Evolutionary conservation across 2,888 invertebrate genomes (phyloP).

Genomic region (Hirtodrosophila confusa): DNA sequence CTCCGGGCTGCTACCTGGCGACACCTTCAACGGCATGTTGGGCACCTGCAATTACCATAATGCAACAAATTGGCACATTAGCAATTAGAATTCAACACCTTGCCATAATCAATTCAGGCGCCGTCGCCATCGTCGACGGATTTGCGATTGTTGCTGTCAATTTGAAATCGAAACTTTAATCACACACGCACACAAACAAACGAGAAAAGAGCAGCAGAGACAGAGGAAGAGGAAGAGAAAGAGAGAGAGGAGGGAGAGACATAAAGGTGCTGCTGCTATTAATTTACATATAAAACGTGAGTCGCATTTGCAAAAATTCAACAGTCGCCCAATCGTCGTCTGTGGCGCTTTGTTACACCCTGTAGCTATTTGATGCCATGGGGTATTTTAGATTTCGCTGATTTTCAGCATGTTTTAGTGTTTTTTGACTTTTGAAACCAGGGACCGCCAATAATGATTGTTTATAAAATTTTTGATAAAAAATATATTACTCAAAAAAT

Average conservation of each 20-base stretch:
- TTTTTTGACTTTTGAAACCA: too few relatives aligned
- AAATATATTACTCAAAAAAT: too few relatives aligned
- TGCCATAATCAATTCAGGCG: constrained; percentile 47
- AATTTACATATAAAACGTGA: constrained; percentile 68
- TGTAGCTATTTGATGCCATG: background rate
- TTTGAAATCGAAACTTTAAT: constrained; percentile 53
- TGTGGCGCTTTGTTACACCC: constrained; percentile 25
- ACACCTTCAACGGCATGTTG: constrained; percentile 81
- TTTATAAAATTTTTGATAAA: too few relatives aligned
- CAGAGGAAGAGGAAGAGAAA: too few relatives aligned
- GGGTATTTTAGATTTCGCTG: background rate
- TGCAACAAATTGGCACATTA: constrained; percentile 49
- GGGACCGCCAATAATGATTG: too few relatives aligned
- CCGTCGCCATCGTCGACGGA: constrained; percentile 36
- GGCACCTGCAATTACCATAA: constrained; percentile 81
- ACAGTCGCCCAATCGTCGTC: constrained; percentile 11
- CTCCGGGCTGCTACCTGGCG: constrained; percentile 27
- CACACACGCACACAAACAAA: constrained; percentile 14
- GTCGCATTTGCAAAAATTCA: constrained; percentile 43
- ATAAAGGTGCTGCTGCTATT: constrained; percentile 31
- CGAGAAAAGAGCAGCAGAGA: too few relatives aligned
- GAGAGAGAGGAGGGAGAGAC: background rate
- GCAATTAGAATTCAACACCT: constrained; percentile 34
- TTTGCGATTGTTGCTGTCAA: constrained; percentile 40
- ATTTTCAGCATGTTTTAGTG: too few relatives aligned